These are phyloP conservation scores for Triplophysa tibetana DNA, from an alignment of 2,113 vertebrate genomes.

Conservation along the genomic window DNA sequence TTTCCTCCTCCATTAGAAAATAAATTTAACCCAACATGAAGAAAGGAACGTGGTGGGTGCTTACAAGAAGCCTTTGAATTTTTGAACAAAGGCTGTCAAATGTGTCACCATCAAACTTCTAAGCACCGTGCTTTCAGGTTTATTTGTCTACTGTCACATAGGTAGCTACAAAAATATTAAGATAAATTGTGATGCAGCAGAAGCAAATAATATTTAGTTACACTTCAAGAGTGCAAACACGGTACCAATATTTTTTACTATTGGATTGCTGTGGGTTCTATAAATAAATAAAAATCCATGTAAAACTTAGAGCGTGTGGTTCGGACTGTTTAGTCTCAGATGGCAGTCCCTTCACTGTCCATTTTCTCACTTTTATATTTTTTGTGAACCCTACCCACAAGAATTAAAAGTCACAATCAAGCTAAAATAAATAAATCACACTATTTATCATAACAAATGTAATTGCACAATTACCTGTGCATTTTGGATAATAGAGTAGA, in stretches of 20 bases:
- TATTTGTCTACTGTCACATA: constrained; percentile 34
- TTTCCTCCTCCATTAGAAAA: constrained; percentile 33
- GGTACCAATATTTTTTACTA: background rate
- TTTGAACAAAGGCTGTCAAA: constrained; percentile 24
- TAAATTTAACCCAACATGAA: constrained; percentile 24
- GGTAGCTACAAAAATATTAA: constrained; percentile 20
- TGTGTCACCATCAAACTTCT: constrained; percentile 41
- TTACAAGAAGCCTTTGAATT: constrained; percentile 40
- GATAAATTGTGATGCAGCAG: constrained; percentile 11
- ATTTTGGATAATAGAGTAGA: no score
- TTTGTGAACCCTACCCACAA: no score
- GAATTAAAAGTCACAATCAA: no score
- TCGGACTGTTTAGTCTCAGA: no score
- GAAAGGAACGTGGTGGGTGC: constrained; percentile 18
- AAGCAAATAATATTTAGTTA: constrained; percentile 11
- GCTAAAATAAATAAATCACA: no score
- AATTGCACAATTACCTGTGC: no score
- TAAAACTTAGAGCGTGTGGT: no score
- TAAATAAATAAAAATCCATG: no score
- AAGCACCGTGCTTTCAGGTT: background rate
- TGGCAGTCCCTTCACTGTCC: no score
- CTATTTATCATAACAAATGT: no score
- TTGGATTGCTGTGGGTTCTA: no score
- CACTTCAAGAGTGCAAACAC: background rate
- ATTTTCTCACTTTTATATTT: no score